Conservation (phyloP, 2,888 invertebrate genomes). For the Cordilura impudica region DNA sequence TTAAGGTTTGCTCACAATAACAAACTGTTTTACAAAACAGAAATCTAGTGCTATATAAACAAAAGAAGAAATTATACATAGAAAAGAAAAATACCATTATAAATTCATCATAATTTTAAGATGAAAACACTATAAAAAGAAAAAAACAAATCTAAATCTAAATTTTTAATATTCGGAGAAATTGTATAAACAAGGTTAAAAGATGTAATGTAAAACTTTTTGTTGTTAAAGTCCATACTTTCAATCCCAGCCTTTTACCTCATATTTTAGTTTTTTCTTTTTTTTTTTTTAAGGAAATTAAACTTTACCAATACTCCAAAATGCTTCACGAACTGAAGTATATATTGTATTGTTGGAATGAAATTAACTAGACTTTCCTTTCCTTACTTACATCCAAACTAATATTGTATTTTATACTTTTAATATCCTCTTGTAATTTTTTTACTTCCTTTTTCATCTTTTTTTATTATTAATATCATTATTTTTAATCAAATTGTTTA, state of each 20-base stretch:
- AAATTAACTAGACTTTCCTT: neutral
- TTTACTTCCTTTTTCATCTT: slow-evolving; percentile 33
- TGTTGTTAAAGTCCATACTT: neutral
- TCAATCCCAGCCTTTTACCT: neutral
- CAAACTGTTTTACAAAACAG: slow-evolving; percentile 48
- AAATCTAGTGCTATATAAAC: slow-evolving; percentile 34
- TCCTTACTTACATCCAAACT: neutral
- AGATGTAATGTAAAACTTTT: neutral
- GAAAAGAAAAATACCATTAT: slow-evolving; percentile 5
- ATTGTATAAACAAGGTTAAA: neutral
- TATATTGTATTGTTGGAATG: neutral
- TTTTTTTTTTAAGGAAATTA: no score
- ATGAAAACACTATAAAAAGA: slow-evolving; percentile 7
- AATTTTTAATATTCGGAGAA: neutral
- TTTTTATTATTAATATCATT: slow-evolving; percentile 67
- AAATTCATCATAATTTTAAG: slow-evolving; percentile 21
- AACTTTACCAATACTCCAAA: neutral
- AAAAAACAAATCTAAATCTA: neutral
- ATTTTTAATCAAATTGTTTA: slow-evolving; percentile 69
- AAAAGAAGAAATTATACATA: slow-evolving; percentile 16
- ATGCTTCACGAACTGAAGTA: neutral
- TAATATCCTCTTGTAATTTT: slow-evolving; percentile 35
- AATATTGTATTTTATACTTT: slow-evolving; percentile 35
- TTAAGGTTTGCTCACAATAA: slow-evolving; percentile 37
- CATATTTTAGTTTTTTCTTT: no score